Percentiles rank a stretch among this genome's conserved stretches.
phyloP scores from a whole-genome alignment of 2,113 vertebrate species.

The Plecotus auritus region DNA sequence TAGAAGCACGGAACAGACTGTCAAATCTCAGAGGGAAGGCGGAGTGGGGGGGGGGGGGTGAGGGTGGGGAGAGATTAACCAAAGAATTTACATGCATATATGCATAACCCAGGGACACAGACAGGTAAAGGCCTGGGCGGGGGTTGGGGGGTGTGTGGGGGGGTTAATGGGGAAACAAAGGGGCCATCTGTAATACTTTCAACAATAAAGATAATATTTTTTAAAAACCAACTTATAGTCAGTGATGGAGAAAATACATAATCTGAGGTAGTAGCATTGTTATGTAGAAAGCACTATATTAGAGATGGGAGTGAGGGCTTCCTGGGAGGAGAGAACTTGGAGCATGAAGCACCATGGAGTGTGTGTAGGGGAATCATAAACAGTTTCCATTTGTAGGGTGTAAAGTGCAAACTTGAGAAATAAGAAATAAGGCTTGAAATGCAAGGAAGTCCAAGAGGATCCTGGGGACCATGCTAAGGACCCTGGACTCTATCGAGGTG shows the following conservation, averaged over 20 bases:
- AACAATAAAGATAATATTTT: too few relatives aligned
- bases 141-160: rapidly evolving
- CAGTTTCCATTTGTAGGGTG: not conserved
- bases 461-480: not conserved
- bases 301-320: not conserved
- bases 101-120: too few relatives aligned
- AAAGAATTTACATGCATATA: too few relatives aligned
- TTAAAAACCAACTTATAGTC: not conserved
- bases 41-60: too few relatives aligned
- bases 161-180: too few relatives aligned
- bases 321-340: not conserved
- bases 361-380: not conserved
- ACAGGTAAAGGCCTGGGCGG: too few relatives aligned
- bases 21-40: too few relatives aligned
- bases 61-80: too few relatives aligned
- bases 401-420: not conserved
- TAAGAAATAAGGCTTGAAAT: not conserved
- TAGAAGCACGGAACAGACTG: too few relatives aligned
- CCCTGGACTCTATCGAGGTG: not conserved
- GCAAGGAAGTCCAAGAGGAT: not conserved
- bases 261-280: not conserved
- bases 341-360: not conserved
- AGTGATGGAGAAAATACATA: not conserved
- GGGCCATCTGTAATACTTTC: too few relatives aligned
- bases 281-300: not conserved